These are phyloP conservation scores for Saxicola maurus DNA, from an alignment of 2,797 vertebrate species.

Conservation along the genomic window DNA sequence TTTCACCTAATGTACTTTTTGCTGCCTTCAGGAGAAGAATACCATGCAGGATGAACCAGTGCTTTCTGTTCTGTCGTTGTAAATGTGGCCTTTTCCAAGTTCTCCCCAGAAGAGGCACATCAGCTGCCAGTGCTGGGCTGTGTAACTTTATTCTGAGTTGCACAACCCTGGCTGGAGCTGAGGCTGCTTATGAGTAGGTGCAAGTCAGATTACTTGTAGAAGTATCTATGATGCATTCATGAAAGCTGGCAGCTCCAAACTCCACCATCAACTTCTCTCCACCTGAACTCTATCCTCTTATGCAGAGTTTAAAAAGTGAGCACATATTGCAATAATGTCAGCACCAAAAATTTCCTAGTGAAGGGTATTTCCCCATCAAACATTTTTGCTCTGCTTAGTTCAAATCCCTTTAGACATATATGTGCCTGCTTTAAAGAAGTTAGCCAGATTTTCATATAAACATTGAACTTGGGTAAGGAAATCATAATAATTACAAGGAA, in stretches of 20 bases:
- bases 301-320: not conserved
- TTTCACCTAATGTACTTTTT: not conserved
- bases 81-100: not conserved
- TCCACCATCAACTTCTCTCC: not conserved
- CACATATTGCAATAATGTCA: not conserved
- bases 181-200: not conserved
- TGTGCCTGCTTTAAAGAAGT: not conserved
- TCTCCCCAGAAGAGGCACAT: not conserved
- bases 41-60: not conserved
- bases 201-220: not conserved
- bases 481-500: not conserved
- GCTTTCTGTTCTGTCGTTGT: not conserved
- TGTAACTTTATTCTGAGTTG: not conserved
- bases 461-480: not conserved
- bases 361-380: not conserved
- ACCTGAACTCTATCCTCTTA: not conserved
- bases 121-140: not conserved
- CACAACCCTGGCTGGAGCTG: not conserved
- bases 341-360: not conserved
- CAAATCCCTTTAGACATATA: not conserved
- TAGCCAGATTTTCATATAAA: not conserved
- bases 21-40: not conserved
- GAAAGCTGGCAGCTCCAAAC: not conserved
- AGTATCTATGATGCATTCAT: not conserved
- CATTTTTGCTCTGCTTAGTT: not conserved